phyloP scores from a whole-genome alignment of 1,140 invertebrate species.

The Bradynema listronoti region DNA sequence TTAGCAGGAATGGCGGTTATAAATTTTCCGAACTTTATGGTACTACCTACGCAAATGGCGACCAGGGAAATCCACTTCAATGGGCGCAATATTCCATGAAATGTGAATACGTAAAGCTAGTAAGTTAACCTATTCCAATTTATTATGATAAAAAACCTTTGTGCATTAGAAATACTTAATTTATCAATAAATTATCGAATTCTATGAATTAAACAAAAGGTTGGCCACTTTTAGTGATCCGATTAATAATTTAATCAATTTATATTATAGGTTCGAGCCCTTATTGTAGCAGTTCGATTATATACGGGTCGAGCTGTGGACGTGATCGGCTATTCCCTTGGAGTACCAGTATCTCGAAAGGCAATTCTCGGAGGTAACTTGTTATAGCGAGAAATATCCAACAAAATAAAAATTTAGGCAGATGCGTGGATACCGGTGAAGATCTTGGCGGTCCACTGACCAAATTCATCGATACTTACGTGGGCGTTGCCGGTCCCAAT shows the following conservation, averaged over 20 bases:
- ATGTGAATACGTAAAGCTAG: slow-evolving; percentile 37
- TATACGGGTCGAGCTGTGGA: slow-evolving; percentile 53
- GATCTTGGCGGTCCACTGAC: slow-evolving; percentile 47
- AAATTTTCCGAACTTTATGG: slow-evolving; percentile 44
- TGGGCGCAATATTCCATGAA: slow-evolving; percentile 50
- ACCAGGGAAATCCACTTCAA: slow-evolving; percentile 53
- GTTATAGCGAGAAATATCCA: slow-evolving; percentile 16
- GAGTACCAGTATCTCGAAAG: slow-evolving; percentile 51
- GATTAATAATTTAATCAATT: neutral
- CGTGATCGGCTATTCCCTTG: slow-evolving; percentile 55
- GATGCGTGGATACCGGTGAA: slow-evolving; percentile 54
- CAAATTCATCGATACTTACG: slow-evolving; percentile 42
- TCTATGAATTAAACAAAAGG: neutral
- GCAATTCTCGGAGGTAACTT: slow-evolving; percentile 53
- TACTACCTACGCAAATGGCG: slow-evolving; percentile 54
- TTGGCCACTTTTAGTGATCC: neutral
- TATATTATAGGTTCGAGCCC: slow-evolving; percentile 39
- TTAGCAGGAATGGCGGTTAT: slow-evolving; percentile 26
- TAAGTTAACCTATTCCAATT: neutral
- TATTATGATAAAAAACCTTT: neutral
- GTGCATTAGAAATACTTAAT: neutral
- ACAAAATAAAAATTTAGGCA: slow-evolving; percentile 20
- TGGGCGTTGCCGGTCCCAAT: slow-evolving; percentile 55
- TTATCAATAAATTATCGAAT: neutral
- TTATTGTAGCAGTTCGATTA: slow-evolving; percentile 54